phyloP scores from a whole-genome alignment of 1,140 invertebrate genomes.

The Agraylea sexmaculata region DNA sequence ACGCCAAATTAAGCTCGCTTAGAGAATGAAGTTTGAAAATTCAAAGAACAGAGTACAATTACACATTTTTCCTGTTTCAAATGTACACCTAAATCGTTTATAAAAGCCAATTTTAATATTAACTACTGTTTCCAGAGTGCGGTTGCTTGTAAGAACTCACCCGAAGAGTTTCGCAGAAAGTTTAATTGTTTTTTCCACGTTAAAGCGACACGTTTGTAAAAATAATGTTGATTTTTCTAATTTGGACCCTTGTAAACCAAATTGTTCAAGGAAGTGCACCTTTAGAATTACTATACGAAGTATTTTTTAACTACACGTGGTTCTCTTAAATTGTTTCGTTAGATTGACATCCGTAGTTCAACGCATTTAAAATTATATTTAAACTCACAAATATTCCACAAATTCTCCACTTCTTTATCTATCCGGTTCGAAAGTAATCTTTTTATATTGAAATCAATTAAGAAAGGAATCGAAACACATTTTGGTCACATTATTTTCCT shows the following conservation, averaged over 20 bases:
- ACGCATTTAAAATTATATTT: no score
- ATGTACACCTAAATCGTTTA: neutral
- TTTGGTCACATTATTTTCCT: neutral
- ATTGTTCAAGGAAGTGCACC: no score
- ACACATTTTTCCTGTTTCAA: neutral
- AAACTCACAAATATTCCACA: no score
- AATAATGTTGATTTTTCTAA: no score
- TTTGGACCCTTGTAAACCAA: no score
- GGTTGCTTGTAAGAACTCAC: conserved; percentile 4
- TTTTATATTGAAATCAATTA: neutral
- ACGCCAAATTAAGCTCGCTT: conserved; percentile 20
- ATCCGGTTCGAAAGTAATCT: neutral
- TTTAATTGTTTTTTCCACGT: neutral
- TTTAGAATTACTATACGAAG: neutral
- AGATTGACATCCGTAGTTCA: no score
- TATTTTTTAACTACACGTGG: neutral
- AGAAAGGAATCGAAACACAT: conserved; percentile 2
- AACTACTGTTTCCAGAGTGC: conserved; percentile 3
- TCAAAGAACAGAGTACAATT: conserved; percentile 4
- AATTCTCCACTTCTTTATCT: no score
- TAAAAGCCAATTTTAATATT: conserved; percentile 3
- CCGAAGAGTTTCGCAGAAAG: conserved; percentile 3
- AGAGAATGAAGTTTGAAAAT: no score
- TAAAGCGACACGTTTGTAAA: neutral
- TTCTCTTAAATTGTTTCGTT: neutral